Percentiles rank a stretch among this genome's conserved stretches.
Conservation (phyloP, 2,113 vertebrate species). For the Calonectris borealis region DNA sequence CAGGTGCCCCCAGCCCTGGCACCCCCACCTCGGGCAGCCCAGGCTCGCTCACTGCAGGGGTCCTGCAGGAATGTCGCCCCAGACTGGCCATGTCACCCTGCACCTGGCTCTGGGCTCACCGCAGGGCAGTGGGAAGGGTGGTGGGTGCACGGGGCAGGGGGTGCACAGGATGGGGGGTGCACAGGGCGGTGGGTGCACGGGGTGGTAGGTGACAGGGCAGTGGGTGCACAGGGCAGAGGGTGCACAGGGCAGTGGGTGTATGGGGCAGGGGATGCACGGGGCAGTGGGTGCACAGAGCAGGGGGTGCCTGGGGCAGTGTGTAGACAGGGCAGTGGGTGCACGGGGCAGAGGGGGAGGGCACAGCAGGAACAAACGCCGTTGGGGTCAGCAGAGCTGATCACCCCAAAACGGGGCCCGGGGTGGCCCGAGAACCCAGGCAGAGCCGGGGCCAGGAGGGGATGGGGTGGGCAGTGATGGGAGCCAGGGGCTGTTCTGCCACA, state of each 20-base stretch:
- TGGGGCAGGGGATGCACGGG: rapidly evolving
- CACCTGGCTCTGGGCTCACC: background rate
- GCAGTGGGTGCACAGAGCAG: too few relatives aligned
- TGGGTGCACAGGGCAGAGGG: background rate
- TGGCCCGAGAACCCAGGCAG: background rate
- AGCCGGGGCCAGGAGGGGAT: too few relatives aligned
- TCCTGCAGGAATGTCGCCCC: background rate
- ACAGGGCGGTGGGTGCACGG: background rate
- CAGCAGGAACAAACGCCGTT: rapidly evolving
- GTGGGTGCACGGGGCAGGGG: background rate
- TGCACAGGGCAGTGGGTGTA: background rate
- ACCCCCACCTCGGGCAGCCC: background rate
- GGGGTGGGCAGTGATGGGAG: rapidly evolving
- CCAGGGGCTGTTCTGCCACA: rapidly evolving
- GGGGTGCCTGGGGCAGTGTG: too few relatives aligned
- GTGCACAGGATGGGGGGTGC: too few relatives aligned
- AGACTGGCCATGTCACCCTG: background rate
- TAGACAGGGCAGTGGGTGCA: background rate
- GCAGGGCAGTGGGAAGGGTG: background rate
- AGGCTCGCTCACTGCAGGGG: background rate
- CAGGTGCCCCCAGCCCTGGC: background rate
- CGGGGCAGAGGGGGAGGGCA: background rate
- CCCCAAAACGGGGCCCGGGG: rapidly evolving
- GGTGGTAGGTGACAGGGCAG: background rate
- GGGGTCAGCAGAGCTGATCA: background rate